These are phyloP conservation scores for Pelecanoides urinatrix DNA, from an alignment of 2,113 vertebrate species.

Conservation along the genomic window DNA sequence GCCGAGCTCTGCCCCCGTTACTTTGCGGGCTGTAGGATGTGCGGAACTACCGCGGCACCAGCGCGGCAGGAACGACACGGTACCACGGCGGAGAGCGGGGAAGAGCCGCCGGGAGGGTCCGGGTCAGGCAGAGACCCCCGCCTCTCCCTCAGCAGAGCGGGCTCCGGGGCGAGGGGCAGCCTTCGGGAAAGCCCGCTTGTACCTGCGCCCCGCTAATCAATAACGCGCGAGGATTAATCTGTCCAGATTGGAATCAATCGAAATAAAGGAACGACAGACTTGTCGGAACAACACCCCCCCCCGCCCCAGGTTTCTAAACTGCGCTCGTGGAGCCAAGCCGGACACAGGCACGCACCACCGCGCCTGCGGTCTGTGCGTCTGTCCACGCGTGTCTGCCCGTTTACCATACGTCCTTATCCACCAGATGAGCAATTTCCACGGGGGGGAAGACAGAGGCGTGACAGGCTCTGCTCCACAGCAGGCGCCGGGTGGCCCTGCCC, in stretches of 20 bases:
- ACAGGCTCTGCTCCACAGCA: background rate
- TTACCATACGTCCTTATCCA: fast-evolving
- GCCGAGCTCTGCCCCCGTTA: background rate
- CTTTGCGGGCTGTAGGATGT: background rate
- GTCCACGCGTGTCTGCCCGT: background rate
- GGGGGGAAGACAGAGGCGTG: background rate
- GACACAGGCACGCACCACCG: background rate
- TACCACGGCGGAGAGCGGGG: background rate
- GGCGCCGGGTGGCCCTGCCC: background rate
- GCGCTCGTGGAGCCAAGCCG: background rate
- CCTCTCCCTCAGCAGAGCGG: background rate
- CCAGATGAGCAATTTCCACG: background rate
- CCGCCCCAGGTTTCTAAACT: background rate
- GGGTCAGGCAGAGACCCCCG: background rate
- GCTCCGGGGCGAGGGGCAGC: background rate
- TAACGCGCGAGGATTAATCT: background rate
- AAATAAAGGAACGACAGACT: background rate
- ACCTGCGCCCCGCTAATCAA: background rate
- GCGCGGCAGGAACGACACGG: background rate
- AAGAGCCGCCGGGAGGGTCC: background rate
- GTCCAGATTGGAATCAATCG: background rate
- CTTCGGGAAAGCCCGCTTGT: background rate
- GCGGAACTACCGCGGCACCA: background rate
- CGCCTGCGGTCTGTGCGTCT: background rate
- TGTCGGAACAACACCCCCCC: background rate